These are phyloP conservation scores for Cherax destructor DNA, from an alignment of 1,140 invertebrate species.

Conservation along the genomic window DNA sequence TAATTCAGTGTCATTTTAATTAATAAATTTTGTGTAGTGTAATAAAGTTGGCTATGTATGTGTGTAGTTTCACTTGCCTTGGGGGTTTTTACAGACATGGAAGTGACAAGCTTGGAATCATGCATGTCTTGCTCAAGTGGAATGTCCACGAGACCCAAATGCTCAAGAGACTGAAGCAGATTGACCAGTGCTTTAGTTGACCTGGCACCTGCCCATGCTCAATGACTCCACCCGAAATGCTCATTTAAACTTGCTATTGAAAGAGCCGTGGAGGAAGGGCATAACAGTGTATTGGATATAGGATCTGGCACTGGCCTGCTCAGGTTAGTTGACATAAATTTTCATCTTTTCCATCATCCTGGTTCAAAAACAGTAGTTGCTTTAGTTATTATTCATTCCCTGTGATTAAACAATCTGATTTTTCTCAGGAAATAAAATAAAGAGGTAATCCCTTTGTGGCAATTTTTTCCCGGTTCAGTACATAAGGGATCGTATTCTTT, in stretches of 20 bases:
- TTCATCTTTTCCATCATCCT: too few species aligned
- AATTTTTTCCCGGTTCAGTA: too few species aligned
- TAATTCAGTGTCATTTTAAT: not conserved
- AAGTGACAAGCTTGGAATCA: slow-evolving; percentile 55
- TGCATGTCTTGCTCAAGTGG: slow-evolving; percentile 28
- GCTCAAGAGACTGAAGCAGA: slow-evolving; percentile 33
- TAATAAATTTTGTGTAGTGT: slow-evolving; percentile 10
- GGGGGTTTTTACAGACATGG: slow-evolving; percentile 58
- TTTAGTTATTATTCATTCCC: not conserved
- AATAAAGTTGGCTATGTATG: slow-evolving; percentile 27
- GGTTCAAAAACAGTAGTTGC: not conserved
- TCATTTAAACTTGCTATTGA: slow-evolving; percentile 81
- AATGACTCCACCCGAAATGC: slow-evolving; percentile 84
- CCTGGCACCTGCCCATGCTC: slow-evolving; percentile 89
- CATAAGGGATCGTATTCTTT: too few species aligned
- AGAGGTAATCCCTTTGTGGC: too few species aligned
- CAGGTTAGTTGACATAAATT: slow-evolving; percentile 74
- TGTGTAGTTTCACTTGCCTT: slow-evolving; percentile 47
- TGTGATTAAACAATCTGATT: too few species aligned
- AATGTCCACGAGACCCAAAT: slow-evolving; percentile 52
- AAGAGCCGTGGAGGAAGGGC: slow-evolving; percentile 77
- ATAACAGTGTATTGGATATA: slow-evolving; percentile 82
- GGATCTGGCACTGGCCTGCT: slow-evolving; percentile 85
- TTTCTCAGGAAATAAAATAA: too few species aligned
- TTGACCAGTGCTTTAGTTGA: slow-evolving; percentile 77